Percentiles rank a stretch among this genome's conserved stretches.
Evolutionary conservation across 2,888 invertebrate genomes (phyloP).

Genomic region (Apotomis capreana): DNA sequence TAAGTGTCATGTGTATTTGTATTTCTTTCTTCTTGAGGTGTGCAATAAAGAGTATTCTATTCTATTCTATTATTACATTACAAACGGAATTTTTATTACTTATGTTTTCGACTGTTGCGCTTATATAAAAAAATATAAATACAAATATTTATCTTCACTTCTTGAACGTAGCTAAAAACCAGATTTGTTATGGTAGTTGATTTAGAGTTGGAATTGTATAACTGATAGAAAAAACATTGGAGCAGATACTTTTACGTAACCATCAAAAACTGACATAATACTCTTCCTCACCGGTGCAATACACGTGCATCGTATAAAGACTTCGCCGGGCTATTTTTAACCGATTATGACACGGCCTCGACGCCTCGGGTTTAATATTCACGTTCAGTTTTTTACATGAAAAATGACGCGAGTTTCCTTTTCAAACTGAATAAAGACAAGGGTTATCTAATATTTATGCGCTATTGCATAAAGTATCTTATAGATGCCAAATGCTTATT

Average conservation of each 20-base stretch:
- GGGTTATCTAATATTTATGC: constrained; percentile 11
- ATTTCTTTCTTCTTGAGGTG: too few relatives aligned
- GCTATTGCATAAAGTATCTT: background rate
- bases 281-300: constrained; percentile 12
- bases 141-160: too few relatives aligned
- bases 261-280: background rate
- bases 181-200: too few relatives aligned
- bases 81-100: too few relatives aligned
- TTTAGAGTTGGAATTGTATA: too few relatives aligned
- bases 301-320: constrained; percentile 37
- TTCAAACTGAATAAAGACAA: background rate
- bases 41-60: too few relatives aligned
- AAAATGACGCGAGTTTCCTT: constrained; percentile 10
- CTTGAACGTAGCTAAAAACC: too few relatives aligned
- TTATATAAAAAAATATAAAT: too few relatives aligned
- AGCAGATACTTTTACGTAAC: background rate
- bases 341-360: constrained; percentile 29
- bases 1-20: too few relatives aligned
- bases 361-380: constrained; percentile 13
- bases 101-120: too few relatives aligned
- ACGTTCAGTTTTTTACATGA: constrained; percentile 21
- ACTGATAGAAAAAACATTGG: too few relatives aligned
- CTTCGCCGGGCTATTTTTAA: constrained; percentile 34
- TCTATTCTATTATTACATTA: too few relatives aligned
- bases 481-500: background rate